Evolutionary conservation across 2,113 vertebrate species (phyloP).

Genomic region (Nestor notabilis): DNA sequence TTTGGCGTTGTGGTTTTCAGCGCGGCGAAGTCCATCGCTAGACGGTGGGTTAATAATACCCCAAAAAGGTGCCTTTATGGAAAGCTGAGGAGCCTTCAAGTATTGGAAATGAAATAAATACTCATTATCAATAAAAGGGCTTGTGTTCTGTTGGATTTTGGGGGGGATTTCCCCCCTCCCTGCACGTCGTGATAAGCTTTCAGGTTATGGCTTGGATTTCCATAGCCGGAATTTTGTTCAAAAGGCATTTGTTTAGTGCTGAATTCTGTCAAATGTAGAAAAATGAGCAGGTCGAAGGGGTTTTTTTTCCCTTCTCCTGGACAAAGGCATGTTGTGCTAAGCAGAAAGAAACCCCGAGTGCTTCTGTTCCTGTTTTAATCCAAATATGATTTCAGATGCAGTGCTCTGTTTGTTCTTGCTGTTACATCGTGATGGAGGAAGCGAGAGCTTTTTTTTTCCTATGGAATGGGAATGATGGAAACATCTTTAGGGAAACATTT

Average conservation of each 20-base stretch:
- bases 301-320: neutral
- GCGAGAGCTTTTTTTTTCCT: neutral
- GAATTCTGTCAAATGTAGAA: constrained; percentile 45
- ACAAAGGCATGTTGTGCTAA: constrained; percentile 53
- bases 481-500: constrained; percentile 62
- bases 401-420: neutral
- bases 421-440: constrained; percentile 11
- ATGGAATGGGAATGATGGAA: constrained; percentile 24
- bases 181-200: constrained; percentile 7
- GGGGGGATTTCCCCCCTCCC: neutral
- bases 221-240: constrained; percentile 46
- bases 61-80: constrained; percentile 47
- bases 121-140: constrained; percentile 15
- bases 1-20: constrained; percentile 41
- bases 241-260: constrained; percentile 27
- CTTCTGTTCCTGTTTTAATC: constrained; percentile 42
- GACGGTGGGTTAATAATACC: constrained; percentile 35
- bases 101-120: constrained; percentile 60
- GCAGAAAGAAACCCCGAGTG: constrained; percentile 19
- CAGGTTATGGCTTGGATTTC: constrained; percentile 52
- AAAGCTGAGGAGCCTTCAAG: constrained; percentile 55
- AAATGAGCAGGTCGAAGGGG: constrained; percentile 41
- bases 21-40: constrained; percentile 26
- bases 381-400: constrained; percentile 37
- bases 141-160: neutral